Conservation (phyloP, 2,888 invertebrate genomes). For the Lordiphosa fenestrarum region DNA sequence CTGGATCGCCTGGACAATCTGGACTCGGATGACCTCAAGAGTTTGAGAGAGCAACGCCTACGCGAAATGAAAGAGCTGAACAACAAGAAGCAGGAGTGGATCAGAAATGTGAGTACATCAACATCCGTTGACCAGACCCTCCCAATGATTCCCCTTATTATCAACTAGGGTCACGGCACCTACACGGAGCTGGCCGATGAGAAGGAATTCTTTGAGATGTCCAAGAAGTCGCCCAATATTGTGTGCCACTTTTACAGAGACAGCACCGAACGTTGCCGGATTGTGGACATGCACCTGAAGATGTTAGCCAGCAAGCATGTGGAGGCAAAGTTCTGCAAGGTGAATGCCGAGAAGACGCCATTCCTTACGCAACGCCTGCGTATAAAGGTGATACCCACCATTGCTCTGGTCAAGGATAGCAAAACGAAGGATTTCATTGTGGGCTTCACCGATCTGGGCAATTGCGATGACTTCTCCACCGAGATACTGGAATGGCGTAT, state of each 20-base stretch:
- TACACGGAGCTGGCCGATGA: conserved; percentile 94
- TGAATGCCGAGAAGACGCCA: conserved; percentile 95
- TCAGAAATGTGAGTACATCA: conserved; percentile 83
- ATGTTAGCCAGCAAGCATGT: conserved; percentile 92
- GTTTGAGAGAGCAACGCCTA: conserved; percentile 89
- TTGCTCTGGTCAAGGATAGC: conserved; percentile 91
- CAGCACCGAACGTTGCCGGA: conserved; percentile 91
- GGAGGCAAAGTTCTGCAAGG: conserved; percentile 85
- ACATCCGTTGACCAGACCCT: neutral
- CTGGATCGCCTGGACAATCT: conserved; percentile 91
- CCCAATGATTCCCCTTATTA: neutral
- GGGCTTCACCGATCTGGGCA: conserved; percentile 96
- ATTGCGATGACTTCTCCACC: conserved; percentile 95
- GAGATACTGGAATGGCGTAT: conserved; percentile 96
- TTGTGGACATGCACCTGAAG: conserved; percentile 95
- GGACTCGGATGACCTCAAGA: conserved; percentile 91
- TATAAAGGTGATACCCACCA: conserved; percentile 94
- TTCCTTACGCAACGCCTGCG: conserved; percentile 93
- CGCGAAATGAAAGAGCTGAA: conserved; percentile 91
- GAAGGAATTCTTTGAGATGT: conserved; percentile 94
- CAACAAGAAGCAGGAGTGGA: conserved; percentile 90
- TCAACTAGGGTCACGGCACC: conserved; percentile 89
- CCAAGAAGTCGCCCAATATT: conserved; percentile 93
- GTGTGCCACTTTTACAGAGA: conserved; percentile 95
- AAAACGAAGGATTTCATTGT: conserved; percentile 96